Conservation (phyloP, 2,113 vertebrate genomes). For the Sturnira hondurensis region DNA sequence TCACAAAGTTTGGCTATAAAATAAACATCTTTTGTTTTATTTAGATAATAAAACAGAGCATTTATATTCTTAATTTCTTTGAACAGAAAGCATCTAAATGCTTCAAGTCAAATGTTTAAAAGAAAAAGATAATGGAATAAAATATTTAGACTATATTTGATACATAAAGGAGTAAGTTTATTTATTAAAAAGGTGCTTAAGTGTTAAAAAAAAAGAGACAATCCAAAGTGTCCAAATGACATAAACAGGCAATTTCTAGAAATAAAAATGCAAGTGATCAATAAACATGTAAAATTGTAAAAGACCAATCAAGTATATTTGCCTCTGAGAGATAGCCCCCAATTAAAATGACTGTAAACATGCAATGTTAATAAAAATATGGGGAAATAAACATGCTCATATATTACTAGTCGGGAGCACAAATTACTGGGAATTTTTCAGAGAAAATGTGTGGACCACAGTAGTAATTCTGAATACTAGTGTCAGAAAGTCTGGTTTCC, state of each 20-base stretch:
- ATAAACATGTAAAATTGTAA: neutral
- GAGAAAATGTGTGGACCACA: neutral
- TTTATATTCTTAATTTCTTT: neutral
- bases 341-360: neutral
- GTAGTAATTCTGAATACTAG: neutral
- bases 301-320: neutral
- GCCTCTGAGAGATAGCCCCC: neutral
- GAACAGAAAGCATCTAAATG: neutral
- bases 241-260: neutral
- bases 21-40: constrained; percentile 10
- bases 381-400: neutral
- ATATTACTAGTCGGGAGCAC: neutral
- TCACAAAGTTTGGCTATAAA: neutral
- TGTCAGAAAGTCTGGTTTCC: neutral
- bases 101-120: constrained; percentile 32
- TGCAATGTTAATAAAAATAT: neutral
- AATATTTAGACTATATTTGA: neutral
- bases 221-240: neutral
- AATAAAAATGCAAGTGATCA: neutral
- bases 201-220: neutral
- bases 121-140: neutral
- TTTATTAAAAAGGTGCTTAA: neutral
- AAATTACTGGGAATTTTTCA: neutral
- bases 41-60: neutral
- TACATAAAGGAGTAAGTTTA: neutral